Conservation (phyloP, 1,140 invertebrate genomes). For the Tetranychus cinnabarinus region DNA sequence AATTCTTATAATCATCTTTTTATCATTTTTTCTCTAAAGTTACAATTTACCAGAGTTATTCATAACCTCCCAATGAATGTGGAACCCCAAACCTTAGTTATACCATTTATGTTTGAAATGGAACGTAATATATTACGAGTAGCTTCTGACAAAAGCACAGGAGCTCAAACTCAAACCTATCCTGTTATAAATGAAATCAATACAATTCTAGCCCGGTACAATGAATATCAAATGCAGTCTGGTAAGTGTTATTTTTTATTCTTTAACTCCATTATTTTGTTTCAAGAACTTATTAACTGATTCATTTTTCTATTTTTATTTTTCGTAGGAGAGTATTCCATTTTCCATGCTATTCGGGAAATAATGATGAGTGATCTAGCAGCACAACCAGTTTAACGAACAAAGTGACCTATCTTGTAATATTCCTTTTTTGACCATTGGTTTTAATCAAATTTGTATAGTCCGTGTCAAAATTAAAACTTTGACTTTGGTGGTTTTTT, state of each 20-base stretch:
- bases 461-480: too few relatives aligned
- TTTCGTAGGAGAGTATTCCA: slow-evolving; percentile 39
- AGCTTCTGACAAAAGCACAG: background rate
- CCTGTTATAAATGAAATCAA: background rate
- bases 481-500: too few relatives aligned
- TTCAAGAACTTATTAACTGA: background rate
- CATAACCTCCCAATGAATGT: slow-evolving; percentile 31
- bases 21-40: slow-evolving; percentile 25
- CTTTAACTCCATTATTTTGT: background rate
- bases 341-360: slow-evolving; percentile 65
- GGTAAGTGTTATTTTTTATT: background rate
- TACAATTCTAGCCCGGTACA: background rate
- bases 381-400: too few relatives aligned
- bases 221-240: slow-evolving; percentile 1
- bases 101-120: slow-evolving; percentile 70
- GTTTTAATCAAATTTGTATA: too few relatives aligned
- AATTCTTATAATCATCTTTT: background rate
- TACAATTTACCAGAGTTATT: slow-evolving; percentile 54
- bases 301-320: background rate
- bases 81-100: slow-evolving; percentile 50
- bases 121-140: slow-evolving; percentile 35
- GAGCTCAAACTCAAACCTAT: background rate
- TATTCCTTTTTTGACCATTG: too few relatives aligned
- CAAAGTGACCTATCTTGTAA: too few relatives aligned
- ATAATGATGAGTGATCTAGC: slow-evolving; percentile 1